These are phyloP conservation scores for Cotesia congregata DNA, from an alignment of 2,888 invertebrate species.

Conservation along the genomic window DNA sequence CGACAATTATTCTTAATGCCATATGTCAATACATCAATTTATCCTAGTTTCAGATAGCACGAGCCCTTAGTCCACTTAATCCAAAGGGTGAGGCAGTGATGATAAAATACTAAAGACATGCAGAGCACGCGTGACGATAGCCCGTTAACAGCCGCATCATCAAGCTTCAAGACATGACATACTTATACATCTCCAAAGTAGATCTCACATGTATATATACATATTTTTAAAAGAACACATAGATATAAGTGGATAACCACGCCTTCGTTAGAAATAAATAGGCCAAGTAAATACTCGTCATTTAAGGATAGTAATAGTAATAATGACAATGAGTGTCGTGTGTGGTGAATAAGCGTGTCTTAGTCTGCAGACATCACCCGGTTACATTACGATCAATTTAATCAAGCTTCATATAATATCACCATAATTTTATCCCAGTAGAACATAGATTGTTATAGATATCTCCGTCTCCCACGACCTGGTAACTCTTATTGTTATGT, in stretches of 20 bases:
- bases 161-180: conserved; percentile 31
- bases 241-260: conserved; percentile 46
- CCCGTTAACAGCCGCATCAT: conserved; percentile 42
- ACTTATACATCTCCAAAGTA: conserved; percentile 25
- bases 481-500: too few relatives aligned
- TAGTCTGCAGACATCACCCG: not conserved
- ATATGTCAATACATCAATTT: not conserved
- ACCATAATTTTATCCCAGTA: not conserved
- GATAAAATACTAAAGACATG: conserved; percentile 23
- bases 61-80: not conserved
- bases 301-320: conserved; percentile 26
- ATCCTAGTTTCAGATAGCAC: not conserved
- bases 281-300: conserved; percentile 48
- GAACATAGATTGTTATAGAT: conserved; percentile 11
- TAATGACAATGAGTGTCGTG: too few relatives aligned
- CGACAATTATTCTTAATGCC: not conserved
- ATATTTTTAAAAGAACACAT: not conserved
- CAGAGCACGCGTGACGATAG: conserved; percentile 40
- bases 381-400: conserved; percentile 27
- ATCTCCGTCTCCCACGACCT: conserved; percentile 22
- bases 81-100: conserved; percentile 28
- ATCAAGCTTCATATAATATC: conserved; percentile 24
- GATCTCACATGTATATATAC: conserved; percentile 35
- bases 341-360: not conserved
- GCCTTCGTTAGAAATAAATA: conserved; percentile 53